A percentile compares a stretch with the other conserved stretches of the same genome.
Conservation (phyloP, 2,797 vertebrate species). For the Poeciliopsis turneri region DNA sequence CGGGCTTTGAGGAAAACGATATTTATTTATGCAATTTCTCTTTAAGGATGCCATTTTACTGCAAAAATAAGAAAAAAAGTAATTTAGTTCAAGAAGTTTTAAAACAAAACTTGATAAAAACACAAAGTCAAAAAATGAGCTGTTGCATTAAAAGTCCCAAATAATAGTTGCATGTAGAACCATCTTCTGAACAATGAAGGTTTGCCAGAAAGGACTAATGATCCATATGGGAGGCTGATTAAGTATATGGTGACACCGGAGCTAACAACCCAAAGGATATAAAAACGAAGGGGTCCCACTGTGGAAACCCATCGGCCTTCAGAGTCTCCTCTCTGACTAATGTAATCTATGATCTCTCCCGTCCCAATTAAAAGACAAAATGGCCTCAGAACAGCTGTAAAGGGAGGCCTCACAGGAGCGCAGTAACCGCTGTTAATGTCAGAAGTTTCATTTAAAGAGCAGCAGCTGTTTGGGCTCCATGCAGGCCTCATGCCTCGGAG, state of each 20-base stretch:
- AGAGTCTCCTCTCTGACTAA: slow-evolving; percentile 74
- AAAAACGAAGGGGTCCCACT: slow-evolving; percentile 48
- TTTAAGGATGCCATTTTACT: slow-evolving; percentile 25
- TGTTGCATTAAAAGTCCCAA: slow-evolving; percentile 23
- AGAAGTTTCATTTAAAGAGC: slow-evolving; percentile 82
- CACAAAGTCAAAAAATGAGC: slow-evolving; percentile 25
- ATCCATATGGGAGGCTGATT: slow-evolving; percentile 59
- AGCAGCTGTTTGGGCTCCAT: slow-evolving; percentile 80
- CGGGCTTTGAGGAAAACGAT: slow-evolving; percentile 54
- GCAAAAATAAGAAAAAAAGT: slow-evolving; percentile 14
- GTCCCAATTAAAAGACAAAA: slow-evolving; percentile 81
- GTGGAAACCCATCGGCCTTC: slow-evolving; percentile 46
- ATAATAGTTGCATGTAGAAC: slow-evolving; percentile 9
- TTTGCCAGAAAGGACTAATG: slow-evolving; percentile 26
- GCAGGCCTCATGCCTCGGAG: slow-evolving; percentile 58
- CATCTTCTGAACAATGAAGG: slow-evolving; percentile 23
- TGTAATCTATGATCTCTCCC: slow-evolving; percentile 82
- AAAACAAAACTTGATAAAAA: slow-evolving; percentile 17
- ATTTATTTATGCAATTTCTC: slow-evolving; percentile 51
- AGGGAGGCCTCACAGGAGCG: slow-evolving; percentile 78
- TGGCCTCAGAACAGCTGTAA: slow-evolving; percentile 83
- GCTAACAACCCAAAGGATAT: slow-evolving; percentile 51
- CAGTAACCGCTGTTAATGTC: slow-evolving; percentile 82
- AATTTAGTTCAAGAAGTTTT: slow-evolving; percentile 16
- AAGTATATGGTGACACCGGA: slow-evolving; percentile 45